These are phyloP conservation scores for Aproaerema taeniolella DNA, from an alignment of 2,888 invertebrate genomes.

Conservation along the genomic window DNA sequence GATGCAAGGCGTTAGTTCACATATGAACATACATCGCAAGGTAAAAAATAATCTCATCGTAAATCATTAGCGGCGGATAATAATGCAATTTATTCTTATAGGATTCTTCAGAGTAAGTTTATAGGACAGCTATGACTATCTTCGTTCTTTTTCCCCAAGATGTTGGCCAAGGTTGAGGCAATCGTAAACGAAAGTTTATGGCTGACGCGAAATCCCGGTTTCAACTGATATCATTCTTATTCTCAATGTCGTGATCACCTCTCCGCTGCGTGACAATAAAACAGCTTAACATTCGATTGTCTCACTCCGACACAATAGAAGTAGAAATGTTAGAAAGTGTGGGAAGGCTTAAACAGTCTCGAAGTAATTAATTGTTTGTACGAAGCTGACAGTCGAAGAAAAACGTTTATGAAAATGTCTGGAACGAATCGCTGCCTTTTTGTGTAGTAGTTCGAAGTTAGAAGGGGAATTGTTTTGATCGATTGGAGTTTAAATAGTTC, in stretches of 20 bases:
- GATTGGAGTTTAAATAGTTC: too few relatives aligned
- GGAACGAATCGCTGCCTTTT: slow-evolving; percentile 10
- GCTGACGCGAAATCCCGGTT: slow-evolving; percentile 28
- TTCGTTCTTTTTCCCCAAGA: background rate
- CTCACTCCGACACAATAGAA: slow-evolving; percentile 56
- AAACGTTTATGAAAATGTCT: slow-evolving; percentile 32
- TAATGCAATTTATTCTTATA: too few relatives aligned
- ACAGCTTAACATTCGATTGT: slow-evolving; percentile 47
- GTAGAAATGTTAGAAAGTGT: slow-evolving; percentile 75
- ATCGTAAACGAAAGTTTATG: slow-evolving; percentile 29
- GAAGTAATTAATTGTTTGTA: slow-evolving; percentile 15
- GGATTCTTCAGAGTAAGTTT: too few relatives aligned
- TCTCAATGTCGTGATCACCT: slow-evolving; percentile 27
- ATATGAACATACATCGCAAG: too few relatives aligned
- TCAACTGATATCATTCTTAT: slow-evolving; percentile 29
- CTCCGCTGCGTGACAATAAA: slow-evolving; percentile 39
- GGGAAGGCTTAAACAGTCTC: slow-evolving; percentile 48
- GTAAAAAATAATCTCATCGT: too few relatives aligned
- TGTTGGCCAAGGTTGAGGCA: slow-evolving; percentile 20
- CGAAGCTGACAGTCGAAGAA: slow-evolving; percentile 32
- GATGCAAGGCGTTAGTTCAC: too few relatives aligned
- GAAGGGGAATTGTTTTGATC: too few relatives aligned
- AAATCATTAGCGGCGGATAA: too few relatives aligned
- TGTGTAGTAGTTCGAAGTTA: too few relatives aligned
- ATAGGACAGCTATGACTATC: too few relatives aligned